phyloP scores from a whole-genome alignment of 2,888 invertebrate genomes.

The Hydriomena furcata region DNA sequence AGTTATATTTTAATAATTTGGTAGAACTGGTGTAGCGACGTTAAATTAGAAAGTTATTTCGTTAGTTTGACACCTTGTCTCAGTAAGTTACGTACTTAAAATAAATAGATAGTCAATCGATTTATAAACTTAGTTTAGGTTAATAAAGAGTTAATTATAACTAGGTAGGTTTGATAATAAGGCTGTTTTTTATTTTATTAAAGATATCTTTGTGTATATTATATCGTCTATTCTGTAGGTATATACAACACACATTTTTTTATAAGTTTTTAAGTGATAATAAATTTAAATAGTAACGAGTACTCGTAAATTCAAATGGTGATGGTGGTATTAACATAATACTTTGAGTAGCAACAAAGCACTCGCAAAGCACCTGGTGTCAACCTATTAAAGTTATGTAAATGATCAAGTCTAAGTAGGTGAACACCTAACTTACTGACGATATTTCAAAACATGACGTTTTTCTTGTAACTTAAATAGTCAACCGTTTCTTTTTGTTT shows the following conservation, averaged over 20 bases:
- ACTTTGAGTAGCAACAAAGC: constrained; percentile 6
- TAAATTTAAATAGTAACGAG: not conserved
- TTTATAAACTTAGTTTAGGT: too few species aligned
- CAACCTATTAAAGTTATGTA: constrained; percentile 4
- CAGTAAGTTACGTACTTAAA: too few species aligned
- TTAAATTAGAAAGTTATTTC: too few species aligned
- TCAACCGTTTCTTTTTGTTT: too few species aligned
- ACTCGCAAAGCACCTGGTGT: constrained; percentile 12
- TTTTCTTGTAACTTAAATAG: too few species aligned
- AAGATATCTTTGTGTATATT: not conserved
- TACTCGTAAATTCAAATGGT: constrained; percentile 1
- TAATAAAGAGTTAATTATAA: not conserved
- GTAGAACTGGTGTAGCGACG: too few species aligned
- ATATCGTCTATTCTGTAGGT: not conserved
- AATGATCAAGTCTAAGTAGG: constrained; percentile 5
- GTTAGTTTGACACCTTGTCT: too few species aligned
- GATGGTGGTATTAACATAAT: constrained; percentile 21
- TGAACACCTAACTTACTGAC: constrained; percentile 1
- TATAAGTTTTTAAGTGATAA: too few species aligned
- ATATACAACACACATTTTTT: not conserved
- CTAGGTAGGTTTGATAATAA: not conserved
- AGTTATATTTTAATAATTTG: too few species aligned
- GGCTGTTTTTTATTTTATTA: too few species aligned
- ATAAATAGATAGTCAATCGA: too few species aligned
- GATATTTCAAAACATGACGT: not conserved